Evolutionary conservation across 2,797 vertebrate genomes (phyloP).

Genomic region (Podarcis siculus): DNA sequence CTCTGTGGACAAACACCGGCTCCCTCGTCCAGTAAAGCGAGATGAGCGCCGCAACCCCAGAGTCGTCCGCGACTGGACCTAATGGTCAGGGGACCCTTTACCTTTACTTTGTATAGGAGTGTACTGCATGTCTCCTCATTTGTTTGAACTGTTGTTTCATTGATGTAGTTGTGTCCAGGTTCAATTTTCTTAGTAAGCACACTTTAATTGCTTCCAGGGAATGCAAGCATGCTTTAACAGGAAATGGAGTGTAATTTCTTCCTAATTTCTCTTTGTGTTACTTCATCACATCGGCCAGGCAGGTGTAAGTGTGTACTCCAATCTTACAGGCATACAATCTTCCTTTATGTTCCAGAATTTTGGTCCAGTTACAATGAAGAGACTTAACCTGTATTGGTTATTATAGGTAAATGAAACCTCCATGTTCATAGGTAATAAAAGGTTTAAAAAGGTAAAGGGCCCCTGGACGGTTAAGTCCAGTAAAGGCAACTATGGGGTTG

Average conservation of each 20-base stretch:
- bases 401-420: neutral
- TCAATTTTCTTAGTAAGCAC: neutral
- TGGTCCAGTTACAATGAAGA: neutral
- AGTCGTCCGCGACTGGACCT: too few species aligned
- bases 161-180: neutral
- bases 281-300: neutral
- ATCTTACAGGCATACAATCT: neutral
- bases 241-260: neutral
- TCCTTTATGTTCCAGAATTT: neutral
- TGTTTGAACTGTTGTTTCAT: neutral
- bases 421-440: neutral
- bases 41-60: too few species aligned
- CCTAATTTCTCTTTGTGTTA: neutral
- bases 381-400: neutral
- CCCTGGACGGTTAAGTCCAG: too few species aligned
- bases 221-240: too few species aligned
- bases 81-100: too few species aligned
- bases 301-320: neutral
- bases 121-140: neutral
- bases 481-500: too few species aligned
- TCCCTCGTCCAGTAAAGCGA: too few species aligned
- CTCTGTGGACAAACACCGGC: too few species aligned
- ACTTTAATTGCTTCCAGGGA: neutral
- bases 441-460: too few species aligned
- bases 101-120: neutral